Base-by-base conservation (phyloP, 1,140 invertebrate species). In the Himalopsyche phryganea region DNA sequence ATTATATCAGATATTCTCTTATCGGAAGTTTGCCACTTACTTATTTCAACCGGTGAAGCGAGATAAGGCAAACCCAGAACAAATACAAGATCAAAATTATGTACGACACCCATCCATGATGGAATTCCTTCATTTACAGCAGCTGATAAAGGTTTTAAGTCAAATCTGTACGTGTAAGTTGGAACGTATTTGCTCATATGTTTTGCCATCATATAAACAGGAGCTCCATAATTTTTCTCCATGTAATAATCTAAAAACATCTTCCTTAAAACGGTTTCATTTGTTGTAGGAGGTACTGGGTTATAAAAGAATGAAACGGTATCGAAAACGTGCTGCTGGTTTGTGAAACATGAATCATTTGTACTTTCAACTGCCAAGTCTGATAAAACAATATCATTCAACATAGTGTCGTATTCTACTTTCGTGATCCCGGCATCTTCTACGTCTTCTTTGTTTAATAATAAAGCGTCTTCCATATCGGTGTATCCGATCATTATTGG, bases 41-140 rank as follows among this genome's bases (percentile, higher is more conserved):
- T 74, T 20, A 77, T 67, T 63, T 72, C 77, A 63, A 71, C 70
- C 1, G 70, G 70, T 46, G 77, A 70, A 17, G 79, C 75, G 72
- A 85, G 81, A 68, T 86, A 83, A 0, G 89, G 88, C 57, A 90
- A 72, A 2, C 89, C 89, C 81, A 88, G 90, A 1, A 89, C 79
- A 61, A 88, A 90, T 2, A 88, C 85, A 40, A 90, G 73, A 66
- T 92, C 89, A 62, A 85, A 89, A 69, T 88, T 83, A 66, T 91
- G 88, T 0, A 88, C 87, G 0, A 90, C 88, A 33, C 82, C 81
- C 0, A 88, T 80, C 87, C 88, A 90, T 13, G 81, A 78, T 1
- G 88, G 85, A 15, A 90, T 77, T 33, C 83, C 81, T 4, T 81
- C 81, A 11, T 79, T 79, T 7, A 79, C 82, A 1, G 78, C 71